These are phyloP conservation scores for Adela reaumurella DNA, from an alignment of 2,888 invertebrate genomes.

Conservation along the genomic window DNA sequence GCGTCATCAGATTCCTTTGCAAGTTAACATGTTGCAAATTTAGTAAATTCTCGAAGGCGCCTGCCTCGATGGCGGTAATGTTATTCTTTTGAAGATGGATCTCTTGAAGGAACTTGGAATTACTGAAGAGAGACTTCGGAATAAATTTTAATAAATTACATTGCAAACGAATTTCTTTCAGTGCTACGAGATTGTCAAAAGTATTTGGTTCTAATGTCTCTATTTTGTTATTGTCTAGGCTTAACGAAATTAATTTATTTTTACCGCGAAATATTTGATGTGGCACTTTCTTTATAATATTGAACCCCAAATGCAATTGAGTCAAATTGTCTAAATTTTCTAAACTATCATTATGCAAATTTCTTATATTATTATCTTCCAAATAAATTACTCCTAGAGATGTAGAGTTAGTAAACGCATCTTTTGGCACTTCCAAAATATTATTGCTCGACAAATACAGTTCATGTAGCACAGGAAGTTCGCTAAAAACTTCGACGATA, in stretches of 20 bases:
- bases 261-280: constrained; percentile 73
- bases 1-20: constrained; percentile 73
- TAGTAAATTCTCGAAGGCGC: constrained; percentile 68
- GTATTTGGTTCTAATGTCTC: constrained; percentile 73
- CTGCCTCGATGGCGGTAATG: constrained; percentile 75
- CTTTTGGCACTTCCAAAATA: constrained; percentile 79
- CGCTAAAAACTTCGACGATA: constrained; percentile 78
- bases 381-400: constrained; percentile 77
- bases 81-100: constrained; percentile 84
- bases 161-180: constrained; percentile 77
- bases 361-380: constrained; percentile 81
- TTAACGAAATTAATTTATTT: constrained; percentile 72
- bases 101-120: constrained; percentile 70
- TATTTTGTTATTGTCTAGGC: constrained; percentile 83
- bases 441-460: constrained; percentile 85
- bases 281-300: constrained; percentile 79
- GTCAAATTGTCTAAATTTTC: constrained; percentile 70
- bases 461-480: constrained; percentile 74
- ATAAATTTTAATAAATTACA: constrained; percentile 77
- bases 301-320: constrained; percentile 79
- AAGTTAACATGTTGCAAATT: constrained; percentile 81
- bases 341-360: constrained; percentile 76
- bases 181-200: constrained; percentile 67
- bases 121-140: constrained; percentile 72
- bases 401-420: constrained; percentile 77